Evolutionary conservation across 2,797 vertebrate species (phyloP), one percentile per base, ranked within the genome.

Genomic region (Microctenopoma lineatum): DNA sequence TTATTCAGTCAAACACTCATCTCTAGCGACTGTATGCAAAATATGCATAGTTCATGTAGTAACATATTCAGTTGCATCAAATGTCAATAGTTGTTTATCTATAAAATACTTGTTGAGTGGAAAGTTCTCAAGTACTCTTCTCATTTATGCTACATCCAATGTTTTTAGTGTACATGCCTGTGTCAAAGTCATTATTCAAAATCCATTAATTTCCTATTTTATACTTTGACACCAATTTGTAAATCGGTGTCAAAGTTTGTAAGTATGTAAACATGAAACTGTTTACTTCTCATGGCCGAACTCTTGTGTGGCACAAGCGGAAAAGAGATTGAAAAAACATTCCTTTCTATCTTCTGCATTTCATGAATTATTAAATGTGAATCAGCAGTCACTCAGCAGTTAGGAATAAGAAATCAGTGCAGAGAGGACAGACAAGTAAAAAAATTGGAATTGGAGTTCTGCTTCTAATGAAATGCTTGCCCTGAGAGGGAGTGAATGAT

Each of bases 281-380:
- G 38, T 57, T 59, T 29, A 14, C 5, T 16, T 64, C 18, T 52
- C 39, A 13, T 68, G 27, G 32, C 11, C 3, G 27, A 55, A 74
- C 27, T 42, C 38, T 27, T 29, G 27, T 71, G 62, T 54, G 57
- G 15, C 27, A 27, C 1, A 1, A 60, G 61, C 9, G 29, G 44
- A 38, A 73, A 10, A 5, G 38, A 39, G 41, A 65, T 66, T 61
- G 67, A 68, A 42, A 48, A 65, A 79, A 21, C 48, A 59, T 77
- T 69, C 5, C 34, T 59, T 59, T 59, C 56, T 16, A 68, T 65
- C 47, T 70, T 77, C 21, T 75, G 64, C 26, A 21, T 77, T 71
- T 75, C 65, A 79, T 86, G 62, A 85, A 80, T 84, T 82, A 79
- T 81, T 86, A 65, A 87, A 79, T 59, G 50, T 42, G 21, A 36